Percentiles rank a stretch among this genome's conserved stretches.
phyloP scores from a whole-genome alignment of 1,140 invertebrate genomes.

The Drosophila pseudoobscura region DNA sequence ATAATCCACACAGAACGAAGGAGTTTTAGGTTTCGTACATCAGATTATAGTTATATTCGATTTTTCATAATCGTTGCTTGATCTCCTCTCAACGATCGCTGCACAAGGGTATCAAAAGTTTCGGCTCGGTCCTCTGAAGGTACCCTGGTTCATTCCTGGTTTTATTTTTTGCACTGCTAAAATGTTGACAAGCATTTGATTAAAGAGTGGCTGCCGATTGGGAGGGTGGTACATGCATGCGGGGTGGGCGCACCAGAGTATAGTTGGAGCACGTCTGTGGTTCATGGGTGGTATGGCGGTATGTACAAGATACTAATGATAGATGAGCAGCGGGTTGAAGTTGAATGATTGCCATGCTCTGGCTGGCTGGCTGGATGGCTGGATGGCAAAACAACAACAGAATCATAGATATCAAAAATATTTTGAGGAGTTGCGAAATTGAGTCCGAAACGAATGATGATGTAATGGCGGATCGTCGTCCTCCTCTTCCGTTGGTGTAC shows the following conservation, averaged over 20 bases:
- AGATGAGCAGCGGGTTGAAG: constrained; percentile 41
- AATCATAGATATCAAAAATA: constrained; percentile 25
- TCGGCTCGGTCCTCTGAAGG: too few species aligned
- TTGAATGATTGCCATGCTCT: constrained; percentile 48
- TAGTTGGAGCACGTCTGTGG: constrained; percentile 39
- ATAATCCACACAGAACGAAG: not conserved
- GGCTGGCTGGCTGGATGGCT: not conserved
- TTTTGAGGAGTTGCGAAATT: constrained; percentile 25
- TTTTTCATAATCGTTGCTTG: too few species aligned
- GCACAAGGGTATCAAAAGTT: too few species aligned
- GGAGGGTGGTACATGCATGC: constrained; percentile 14
- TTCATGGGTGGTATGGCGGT: constrained; percentile 38
- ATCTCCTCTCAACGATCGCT: too few species aligned
- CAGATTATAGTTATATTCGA: too few species aligned
- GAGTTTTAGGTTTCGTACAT: not conserved
- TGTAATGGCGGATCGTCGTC: not conserved
- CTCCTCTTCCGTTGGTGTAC: not conserved
- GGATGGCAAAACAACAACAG: constrained; percentile 20
- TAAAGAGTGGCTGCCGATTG: constrained; percentile 38
- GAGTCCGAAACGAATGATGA: constrained; percentile 1
- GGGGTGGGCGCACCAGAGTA: not conserved
- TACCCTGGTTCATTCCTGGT: not conserved
- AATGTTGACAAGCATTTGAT: constrained; percentile 74
- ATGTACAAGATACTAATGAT: constrained; percentile 7
- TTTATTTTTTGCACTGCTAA: constrained; percentile 36